Evolutionary conservation across 2,888 invertebrate genomes (phyloP), one percentile per base, ranked within the genome.

Genomic region (Polymixis lichenea): DNA sequence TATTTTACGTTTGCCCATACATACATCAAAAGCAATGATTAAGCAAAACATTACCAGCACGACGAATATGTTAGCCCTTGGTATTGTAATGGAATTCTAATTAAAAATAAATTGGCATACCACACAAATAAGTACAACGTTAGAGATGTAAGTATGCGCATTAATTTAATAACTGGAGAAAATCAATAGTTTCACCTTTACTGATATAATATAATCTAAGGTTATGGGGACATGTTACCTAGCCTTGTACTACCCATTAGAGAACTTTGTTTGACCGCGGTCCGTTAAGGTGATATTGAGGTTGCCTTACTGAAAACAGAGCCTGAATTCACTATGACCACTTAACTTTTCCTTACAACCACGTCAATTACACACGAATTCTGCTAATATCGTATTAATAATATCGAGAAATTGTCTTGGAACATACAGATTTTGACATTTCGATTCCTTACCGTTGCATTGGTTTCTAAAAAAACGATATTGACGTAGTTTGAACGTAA

Each of bases 51-150:
- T 82, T 73, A 58, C 66, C 70, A 80, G 62, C 70, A 65, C 61
- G 73, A 51, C 72, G 64, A 72, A 75, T 75, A 80, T 76, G 60
- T 85, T 62, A 74, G 56, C 61, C 53, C 53, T 51, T 11, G 75
- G 72, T 69, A 84, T 85, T 80, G 53, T 56, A 61, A 82, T 49
- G 73, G 86, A 83, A 85, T 85, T 15, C 75, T 75, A 80, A 85
- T 85, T 83, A 77, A 85, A 83, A 85, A 85, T 77, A 66, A 85
- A 85, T 85, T 75, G 75, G 60, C 77, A 80, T 85, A 74, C 84
- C 83, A 73, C 71, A 62, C 77, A 82, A 76, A 61, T 62, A 67
- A 4, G n/a, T 55, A 83, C 83, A 75, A 38, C 56, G 65, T 70
- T 49, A 61, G 65, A 76, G 71, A 75, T 83, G 83, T 85, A 75